Conservation (phyloP, 2,113 vertebrate species). For the Mellivora capensis region DNA sequence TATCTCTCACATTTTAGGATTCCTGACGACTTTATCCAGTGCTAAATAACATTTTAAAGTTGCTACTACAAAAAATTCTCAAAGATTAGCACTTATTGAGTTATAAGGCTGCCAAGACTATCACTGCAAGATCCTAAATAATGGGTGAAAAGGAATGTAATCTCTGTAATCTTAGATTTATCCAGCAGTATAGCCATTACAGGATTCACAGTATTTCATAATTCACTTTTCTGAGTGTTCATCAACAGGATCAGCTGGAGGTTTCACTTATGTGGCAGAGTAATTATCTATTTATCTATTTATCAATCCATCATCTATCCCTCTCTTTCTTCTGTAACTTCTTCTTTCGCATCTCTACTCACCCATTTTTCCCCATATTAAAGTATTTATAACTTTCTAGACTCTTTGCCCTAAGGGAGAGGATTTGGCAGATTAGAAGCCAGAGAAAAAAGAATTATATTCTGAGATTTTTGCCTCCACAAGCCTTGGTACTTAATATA, state of each 20-base stretch:
- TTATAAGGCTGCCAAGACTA: background rate
- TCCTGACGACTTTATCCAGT: background rate
- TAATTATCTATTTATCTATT: background rate
- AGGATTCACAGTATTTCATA: background rate
- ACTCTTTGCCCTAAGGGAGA: background rate
- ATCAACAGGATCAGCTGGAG: background rate
- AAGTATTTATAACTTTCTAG: background rate
- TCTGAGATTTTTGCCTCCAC: background rate
- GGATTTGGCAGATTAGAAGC: background rate
- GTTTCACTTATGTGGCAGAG: background rate
- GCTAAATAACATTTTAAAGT: background rate
- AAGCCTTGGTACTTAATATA: background rate
- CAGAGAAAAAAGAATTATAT: background rate
- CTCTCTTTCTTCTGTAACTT: background rate
- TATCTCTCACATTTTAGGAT: background rate
- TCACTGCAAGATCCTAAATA: background rate
- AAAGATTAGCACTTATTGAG: background rate
- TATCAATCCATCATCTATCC: background rate
- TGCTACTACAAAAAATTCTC: background rate
- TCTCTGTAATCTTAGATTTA: background rate
- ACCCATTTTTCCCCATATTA: background rate
- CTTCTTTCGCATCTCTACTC: background rate
- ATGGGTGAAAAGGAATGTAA: background rate
- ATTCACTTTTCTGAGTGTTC: background rate
- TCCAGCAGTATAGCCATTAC: background rate